phyloP scores from a whole-genome alignment of 2,797 vertebrate genomes.

The Euphonia xanthogaster region DNA sequence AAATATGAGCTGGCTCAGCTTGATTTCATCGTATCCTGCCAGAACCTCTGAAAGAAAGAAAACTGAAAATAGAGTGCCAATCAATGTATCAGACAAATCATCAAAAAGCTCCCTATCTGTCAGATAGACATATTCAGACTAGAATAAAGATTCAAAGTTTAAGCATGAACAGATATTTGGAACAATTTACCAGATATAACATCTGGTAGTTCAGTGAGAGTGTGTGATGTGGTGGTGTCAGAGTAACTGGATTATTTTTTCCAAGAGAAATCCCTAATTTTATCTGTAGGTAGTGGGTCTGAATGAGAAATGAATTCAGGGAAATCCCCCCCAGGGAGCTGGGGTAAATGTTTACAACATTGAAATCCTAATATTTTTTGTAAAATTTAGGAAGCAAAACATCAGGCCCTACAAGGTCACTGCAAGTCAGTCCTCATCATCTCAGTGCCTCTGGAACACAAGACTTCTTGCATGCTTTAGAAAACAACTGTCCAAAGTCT shows the following conservation, averaged over 20 bases:
- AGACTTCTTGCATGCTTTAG: background rate
- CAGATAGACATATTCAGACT: background rate
- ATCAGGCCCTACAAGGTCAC: background rate
- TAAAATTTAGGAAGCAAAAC: background rate
- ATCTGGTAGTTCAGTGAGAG: background rate
- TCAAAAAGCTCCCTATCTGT: background rate
- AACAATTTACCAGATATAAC: background rate
- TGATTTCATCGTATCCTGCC: background rate
- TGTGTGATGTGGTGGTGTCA: background rate
- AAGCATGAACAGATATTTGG: background rate
- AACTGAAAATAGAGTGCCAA: background rate
- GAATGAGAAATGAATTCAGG: background rate
- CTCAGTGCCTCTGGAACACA: background rate
- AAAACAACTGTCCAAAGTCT: background rate
- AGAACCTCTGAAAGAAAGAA: background rate
- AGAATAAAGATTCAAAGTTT: background rate
- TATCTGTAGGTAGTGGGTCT: background rate
- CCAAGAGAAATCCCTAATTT: background rate
- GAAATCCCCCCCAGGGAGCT: background rate
- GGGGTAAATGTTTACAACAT: background rate
- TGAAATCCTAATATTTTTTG: background rate
- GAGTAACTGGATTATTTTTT: background rate
- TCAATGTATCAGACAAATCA: background rate
- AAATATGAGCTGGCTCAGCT: background rate
- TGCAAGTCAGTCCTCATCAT: background rate